phyloP scores from a whole-genome alignment of 2,113 vertebrate species.

The Menidia beryllina region DNA sequence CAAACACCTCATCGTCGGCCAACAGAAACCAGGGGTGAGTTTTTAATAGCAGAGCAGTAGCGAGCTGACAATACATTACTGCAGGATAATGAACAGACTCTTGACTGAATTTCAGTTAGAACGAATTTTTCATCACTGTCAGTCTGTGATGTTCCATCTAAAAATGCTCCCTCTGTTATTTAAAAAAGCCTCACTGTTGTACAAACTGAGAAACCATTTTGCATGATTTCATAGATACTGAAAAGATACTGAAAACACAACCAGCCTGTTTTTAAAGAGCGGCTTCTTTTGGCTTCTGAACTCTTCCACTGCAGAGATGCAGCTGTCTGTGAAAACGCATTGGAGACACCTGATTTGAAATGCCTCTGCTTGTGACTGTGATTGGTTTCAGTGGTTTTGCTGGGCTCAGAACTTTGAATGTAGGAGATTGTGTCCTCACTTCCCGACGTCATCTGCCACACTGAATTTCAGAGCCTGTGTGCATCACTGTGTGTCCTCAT shows the following conservation, averaged over 20 bases:
- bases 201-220: not conserved
- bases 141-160: not conserved
- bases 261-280: not conserved
- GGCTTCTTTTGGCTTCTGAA: not conserved
- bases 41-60: slow-evolving; percentile 1
- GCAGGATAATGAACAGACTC: not conserved
- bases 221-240: not conserved
- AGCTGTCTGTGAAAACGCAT: slow-evolving; percentile 2
- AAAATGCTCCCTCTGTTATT: no score
- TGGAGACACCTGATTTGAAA: slow-evolving; percentile 57
- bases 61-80: not conserved
- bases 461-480: not conserved
- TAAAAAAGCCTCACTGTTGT: no score
- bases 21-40: slow-evolving; percentile 52
- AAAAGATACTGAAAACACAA: not conserved
- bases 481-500: not conserved
- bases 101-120: not conserved
- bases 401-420: slow-evolving; percentile 34
- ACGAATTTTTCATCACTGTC: not conserved
- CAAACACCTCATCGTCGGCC: slow-evolving; percentile 15
- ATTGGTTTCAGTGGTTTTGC: slow-evolving; percentile 68
- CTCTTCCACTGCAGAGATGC: no score
- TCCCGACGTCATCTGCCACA: slow-evolving; percentile 2
- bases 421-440: slow-evolving; percentile 12
- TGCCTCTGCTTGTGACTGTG: slow-evolving; percentile 59